phyloP scores from a whole-genome alignment of 2,888 invertebrate genomes.

The Andrena bicolor region DNA sequence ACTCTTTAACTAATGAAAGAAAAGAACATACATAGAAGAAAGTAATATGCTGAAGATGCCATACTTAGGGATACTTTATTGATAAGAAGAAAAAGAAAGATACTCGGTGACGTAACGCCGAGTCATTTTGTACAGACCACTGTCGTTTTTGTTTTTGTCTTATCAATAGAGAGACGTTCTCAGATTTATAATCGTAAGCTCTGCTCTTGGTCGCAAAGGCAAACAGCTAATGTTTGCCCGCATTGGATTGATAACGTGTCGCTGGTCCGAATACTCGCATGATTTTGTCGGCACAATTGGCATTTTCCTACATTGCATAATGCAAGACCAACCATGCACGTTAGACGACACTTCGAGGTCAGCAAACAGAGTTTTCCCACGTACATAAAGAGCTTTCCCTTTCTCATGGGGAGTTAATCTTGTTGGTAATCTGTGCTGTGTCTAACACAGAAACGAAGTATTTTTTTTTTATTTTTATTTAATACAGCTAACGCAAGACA shows the following conservation, averaged over 20 bases:
- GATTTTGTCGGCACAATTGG: constrained; percentile 51
- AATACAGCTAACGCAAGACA: constrained; percentile 9
- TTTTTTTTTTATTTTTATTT: constrained; percentile 28
- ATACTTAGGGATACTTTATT: constrained; percentile 74
- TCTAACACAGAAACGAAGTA: constrained; percentile 24
- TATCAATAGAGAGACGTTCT: constrained; percentile 35
- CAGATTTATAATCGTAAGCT: constrained; percentile 29
- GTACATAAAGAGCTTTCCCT: constrained; percentile 61
- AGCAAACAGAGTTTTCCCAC: constrained; percentile 63
- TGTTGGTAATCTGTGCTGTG: constrained; percentile 49
- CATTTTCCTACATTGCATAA: constrained; percentile 60
- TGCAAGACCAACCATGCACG: constrained; percentile 16
- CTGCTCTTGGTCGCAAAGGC: constrained; percentile 15
- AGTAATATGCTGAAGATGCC: constrained; percentile 74
- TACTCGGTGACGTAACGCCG: constrained; percentile 40
- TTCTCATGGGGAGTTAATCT: constrained; percentile 58
- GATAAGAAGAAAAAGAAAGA: constrained; percentile 63
- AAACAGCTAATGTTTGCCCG: constrained; percentile 11
- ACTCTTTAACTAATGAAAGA: constrained; percentile 33
- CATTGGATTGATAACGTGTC: constrained; percentile 34
- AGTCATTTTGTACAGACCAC: constrained; percentile 61
- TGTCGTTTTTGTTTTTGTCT: constrained; percentile 50
- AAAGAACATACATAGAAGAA: constrained; percentile 53
- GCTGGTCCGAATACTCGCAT: constrained; percentile 30
- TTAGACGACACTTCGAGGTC: constrained; percentile 56